These are phyloP conservation scores for Alitta virens DNA, from an alignment of 2,888 invertebrate genomes.

Conservation along the genomic window DNA sequence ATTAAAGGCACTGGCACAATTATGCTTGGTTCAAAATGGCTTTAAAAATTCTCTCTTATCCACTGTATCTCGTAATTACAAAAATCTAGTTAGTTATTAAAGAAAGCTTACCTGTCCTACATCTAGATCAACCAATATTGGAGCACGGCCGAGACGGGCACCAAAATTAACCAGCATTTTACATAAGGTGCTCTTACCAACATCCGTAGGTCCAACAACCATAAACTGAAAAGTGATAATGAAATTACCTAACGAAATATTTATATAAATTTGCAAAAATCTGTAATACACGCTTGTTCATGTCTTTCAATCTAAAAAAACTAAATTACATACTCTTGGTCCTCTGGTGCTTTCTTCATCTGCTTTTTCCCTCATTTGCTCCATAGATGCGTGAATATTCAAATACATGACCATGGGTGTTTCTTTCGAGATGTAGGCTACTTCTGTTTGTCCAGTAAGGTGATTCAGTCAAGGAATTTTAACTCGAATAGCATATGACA, in stretches of 20 bases:
- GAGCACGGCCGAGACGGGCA: slow-evolving; percentile 76
- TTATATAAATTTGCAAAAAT: no score
- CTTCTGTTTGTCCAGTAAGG: slow-evolving; percentile 84
- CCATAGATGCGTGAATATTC: slow-evolving; percentile 92
- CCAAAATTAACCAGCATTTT: slow-evolving; percentile 91
- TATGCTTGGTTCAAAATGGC: no score
- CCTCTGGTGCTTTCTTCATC: slow-evolving; percentile 64
- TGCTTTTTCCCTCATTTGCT: slow-evolving; percentile 80
- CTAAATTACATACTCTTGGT: slow-evolving; percentile 44
- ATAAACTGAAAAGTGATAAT: slow-evolving; percentile 61
- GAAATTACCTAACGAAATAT: no score
- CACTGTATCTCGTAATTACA: no score
- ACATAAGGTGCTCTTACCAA: slow-evolving; percentile 91
- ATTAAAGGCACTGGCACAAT: no score
- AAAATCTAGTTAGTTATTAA: no score
- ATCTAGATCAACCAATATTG: slow-evolving; percentile 92
- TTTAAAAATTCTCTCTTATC: no score
- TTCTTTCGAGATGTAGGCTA: slow-evolving; percentile 90
- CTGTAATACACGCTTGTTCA: no score
- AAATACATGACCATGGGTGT: slow-evolving; percentile 95
- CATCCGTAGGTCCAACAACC: slow-evolving; percentile 92
- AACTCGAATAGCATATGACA: no score
- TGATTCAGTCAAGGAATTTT: slow-evolving; percentile 15
- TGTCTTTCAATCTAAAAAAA: background rate
- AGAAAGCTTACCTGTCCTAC: slow-evolving; percentile 71